Base-by-base conservation (phyloP, 2,113 vertebrate species). In the Strix uralensis region DNA sequence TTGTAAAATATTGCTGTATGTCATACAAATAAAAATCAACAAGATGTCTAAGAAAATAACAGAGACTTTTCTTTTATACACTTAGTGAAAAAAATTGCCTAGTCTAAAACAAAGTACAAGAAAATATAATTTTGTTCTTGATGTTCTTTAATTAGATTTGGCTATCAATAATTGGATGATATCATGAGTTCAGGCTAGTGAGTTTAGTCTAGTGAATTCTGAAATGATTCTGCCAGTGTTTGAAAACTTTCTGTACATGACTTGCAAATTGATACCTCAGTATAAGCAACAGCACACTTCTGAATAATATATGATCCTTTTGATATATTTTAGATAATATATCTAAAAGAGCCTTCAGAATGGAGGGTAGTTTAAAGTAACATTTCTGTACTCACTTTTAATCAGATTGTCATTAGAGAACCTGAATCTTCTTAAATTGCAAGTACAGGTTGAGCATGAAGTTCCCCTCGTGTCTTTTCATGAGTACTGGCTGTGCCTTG, bases 171-270 rank as follows among this genome's bases (percentile, higher is more conserved):
- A 80, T n/a, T 82, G 38, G 58, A 32, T 83, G 84, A 46, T 92
- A 81, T 59, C 34, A 54, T 30, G 65, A 49, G 29, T 91, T 95
- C 42, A 89, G 82, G 62, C 49, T 73, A 74, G n/a, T 30, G 65
- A 49, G 29, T 91, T 95, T 38, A 89, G 82, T 59, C 49, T 73
- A 74, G n/a, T 74, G 73, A 94, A 78, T 92, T 94, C 84, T 87
- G 77, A 82, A 95, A 44, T 61, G 34, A 71, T 87, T 96, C 92
- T 88, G 90, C 71, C 95, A 91, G 91, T 91, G 72, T 94, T 96
- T 83, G 86, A 95, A 96, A 93, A 91, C 71, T 94, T 94, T 70
- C 58, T 84, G 26, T 94, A 71, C 0, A 3, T 91, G 93, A 96
- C 88, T 94, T 97, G 92, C 65, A 85, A 83, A 87, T n/a, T 92